Conservation (phyloP, 1,140 invertebrate genomes). For the Brevipalpus yothersi region DNA sequence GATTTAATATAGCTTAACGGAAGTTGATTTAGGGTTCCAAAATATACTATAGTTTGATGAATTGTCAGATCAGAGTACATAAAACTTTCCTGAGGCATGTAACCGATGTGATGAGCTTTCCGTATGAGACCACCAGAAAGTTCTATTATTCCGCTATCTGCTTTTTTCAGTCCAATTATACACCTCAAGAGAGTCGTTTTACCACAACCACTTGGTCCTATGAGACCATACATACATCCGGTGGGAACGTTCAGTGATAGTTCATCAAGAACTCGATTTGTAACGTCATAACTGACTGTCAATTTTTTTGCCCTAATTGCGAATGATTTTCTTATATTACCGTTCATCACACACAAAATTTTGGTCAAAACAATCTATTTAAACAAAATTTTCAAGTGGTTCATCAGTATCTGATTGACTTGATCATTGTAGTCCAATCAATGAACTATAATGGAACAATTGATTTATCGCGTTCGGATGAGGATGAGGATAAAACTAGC, state of each 20-base stretch:
- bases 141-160: slow-evolving; percentile 4
- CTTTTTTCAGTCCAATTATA: slow-evolving; percentile 11
- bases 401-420: no score
- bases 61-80: slow-evolving; percentile 20
- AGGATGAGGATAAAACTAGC: no score
- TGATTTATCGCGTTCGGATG: no score
- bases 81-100: slow-evolving; percentile 23
- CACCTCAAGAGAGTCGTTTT: slow-evolving; percentile 1
- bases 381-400: no score
- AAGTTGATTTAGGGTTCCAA: slow-evolving; percentile 40
- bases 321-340: no score
- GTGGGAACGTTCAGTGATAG: slow-evolving; percentile 10
- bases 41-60: slow-evolving; percentile 19
- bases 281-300: neutral
- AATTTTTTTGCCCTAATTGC: no score
- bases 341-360: no score
- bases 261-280: slow-evolving; percentile 3
- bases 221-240: slow-evolving; percentile 9
- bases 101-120: slow-evolving; percentile 21
- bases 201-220: slow-evolving; percentile 14
- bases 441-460: no score
- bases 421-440: no score
- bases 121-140: slow-evolving; percentile 11
- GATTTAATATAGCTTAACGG: no score
- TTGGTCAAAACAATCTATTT: no score